Percentiles rank a stretch among this genome's conserved stretches.
These are phyloP conservation scores for Tigriopus japonicus DNA, from an alignment of 1,140 invertebrate genomes.

Conservation along the genomic window DNA sequence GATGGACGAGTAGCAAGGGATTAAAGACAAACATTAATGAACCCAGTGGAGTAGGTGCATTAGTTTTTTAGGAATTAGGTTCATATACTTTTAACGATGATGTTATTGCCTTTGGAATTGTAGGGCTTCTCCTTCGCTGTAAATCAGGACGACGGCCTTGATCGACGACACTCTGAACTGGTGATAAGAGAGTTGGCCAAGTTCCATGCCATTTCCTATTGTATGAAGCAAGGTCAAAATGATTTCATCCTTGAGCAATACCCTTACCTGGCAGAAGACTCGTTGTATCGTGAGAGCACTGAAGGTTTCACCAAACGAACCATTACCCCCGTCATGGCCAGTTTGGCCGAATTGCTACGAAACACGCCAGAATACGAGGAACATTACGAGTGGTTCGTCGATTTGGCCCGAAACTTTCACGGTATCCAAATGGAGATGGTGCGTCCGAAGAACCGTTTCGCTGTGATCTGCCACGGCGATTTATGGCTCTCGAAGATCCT, in stretches of 20 bases:
- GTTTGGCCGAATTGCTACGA: constrained; percentile 9
- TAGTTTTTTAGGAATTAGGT: too few relatives aligned
- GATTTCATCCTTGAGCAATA: background rate
- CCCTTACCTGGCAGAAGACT: constrained; percentile 5
- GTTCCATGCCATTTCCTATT: constrained; percentile 13
- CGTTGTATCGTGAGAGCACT: constrained; percentile 7
- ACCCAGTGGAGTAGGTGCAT: too few relatives aligned
- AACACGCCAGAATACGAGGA: constrained; percentile 1
- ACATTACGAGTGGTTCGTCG: constrained; percentile 11
- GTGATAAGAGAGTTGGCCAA: constrained; percentile 12
- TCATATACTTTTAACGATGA: too few relatives aligned
- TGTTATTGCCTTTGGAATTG: background rate
- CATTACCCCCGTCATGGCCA: constrained; percentile 12
- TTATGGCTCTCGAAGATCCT: constrained; percentile 14
- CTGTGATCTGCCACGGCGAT: constrained; percentile 14
- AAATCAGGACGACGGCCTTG: constrained; percentile 4
- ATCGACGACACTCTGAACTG: constrained; percentile 10
- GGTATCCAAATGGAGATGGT: constrained; percentile 14
- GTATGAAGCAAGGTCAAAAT: constrained; percentile 8
- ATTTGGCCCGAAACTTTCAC: constrained; percentile 12
- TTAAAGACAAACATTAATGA: too few relatives aligned
- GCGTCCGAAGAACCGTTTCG: background rate
- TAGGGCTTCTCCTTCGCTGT: constrained; percentile 4
- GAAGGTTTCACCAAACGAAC: constrained; percentile 13
- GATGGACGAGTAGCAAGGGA: too few relatives aligned